Percentiles rank a stretch among this genome's conserved stretches.
Evolutionary conservation across 2,113 vertebrate species (phyloP).

Genomic region (Neotoma lepida): DNA sequence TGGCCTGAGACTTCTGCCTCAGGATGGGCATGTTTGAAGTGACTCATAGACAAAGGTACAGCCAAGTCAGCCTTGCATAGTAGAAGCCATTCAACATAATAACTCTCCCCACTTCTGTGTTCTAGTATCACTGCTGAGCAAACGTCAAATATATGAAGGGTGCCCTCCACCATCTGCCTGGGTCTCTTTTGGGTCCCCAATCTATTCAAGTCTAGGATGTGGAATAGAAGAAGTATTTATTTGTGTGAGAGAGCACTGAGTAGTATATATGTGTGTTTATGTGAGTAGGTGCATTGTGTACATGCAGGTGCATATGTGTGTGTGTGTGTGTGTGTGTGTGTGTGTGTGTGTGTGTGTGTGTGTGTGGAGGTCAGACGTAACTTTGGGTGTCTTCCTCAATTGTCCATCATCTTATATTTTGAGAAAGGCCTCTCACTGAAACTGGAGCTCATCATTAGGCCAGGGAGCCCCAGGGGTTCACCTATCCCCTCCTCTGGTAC

Average conservation of each 20-base stretch:
- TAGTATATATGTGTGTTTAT: neutral
- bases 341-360: neutral
- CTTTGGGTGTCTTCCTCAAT: too few relatives aligned
- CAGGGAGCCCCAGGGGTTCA: too few relatives aligned
- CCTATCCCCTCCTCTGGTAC: neutral
- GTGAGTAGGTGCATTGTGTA: neutral
- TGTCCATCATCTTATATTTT: neutral
- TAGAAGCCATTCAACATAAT: neutral
- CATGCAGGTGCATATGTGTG: neutral
- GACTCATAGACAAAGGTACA: neutral
- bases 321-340: too few relatives aligned
- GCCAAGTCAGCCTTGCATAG: neutral
- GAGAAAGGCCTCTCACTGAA: neutral
- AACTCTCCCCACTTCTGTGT: neutral
- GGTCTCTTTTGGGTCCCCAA: neutral
- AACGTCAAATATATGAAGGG: neutral
- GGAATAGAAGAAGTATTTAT: conserved; percentile 52
- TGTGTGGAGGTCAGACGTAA: neutral
- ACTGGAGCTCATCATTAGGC: neutral
- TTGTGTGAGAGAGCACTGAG: neutral
- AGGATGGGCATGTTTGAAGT: neutral
- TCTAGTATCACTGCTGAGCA: neutral
- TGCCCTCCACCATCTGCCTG: neutral
- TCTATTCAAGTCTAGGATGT: conserved; percentile 42
- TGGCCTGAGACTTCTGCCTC: neutral